Evolutionary conservation across 2,888 invertebrate genomes (phyloP).

Genomic region (Timandra comae): DNA sequence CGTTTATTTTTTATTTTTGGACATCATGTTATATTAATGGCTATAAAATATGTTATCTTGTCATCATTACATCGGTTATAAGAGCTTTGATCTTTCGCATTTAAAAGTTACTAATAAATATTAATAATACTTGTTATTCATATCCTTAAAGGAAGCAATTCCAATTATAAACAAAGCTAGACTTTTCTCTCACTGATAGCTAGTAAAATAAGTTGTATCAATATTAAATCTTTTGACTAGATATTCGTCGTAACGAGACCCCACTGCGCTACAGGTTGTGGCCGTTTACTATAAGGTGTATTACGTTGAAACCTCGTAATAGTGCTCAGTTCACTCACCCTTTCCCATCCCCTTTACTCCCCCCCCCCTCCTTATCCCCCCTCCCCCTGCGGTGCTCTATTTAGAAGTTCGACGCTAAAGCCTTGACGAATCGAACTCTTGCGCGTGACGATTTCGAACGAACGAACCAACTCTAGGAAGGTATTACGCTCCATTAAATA

Average conservation of each 20-base stretch:
- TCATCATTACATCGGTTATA: too few species aligned
- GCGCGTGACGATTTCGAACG: slow-evolving; percentile 39
- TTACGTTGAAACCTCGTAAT: slow-evolving; percentile 50
- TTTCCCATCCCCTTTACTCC: slow-evolving; percentile 9
- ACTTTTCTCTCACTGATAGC: too few species aligned
- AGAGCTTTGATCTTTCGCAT: too few species aligned
- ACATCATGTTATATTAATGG: too few species aligned
- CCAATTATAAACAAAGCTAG: too few species aligned
- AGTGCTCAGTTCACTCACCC: slow-evolving; percentile 33
- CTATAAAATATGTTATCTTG: too few species aligned
- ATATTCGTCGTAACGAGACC: slow-evolving; percentile 35
- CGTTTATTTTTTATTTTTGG: neutral
- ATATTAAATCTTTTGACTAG: too few species aligned
- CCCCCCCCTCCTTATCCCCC: slow-evolving; percentile 12
- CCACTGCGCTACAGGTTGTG: slow-evolving; percentile 44
- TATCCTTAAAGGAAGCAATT: too few species aligned
- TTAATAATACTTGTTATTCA: too few species aligned
- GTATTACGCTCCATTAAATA: slow-evolving; percentile 40
- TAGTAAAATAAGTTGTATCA: too few species aligned
- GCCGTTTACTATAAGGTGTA: slow-evolving; percentile 25
- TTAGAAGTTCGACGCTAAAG: slow-evolving; percentile 7
- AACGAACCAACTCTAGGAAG: slow-evolving; percentile 32
- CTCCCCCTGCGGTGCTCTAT: slow-evolving; percentile 3
- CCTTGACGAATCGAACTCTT: slow-evolving; percentile 55
- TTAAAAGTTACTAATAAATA: too few species aligned